These are phyloP conservation scores for Micropterix aruncella DNA, from an alignment of 2,888 invertebrate species.

Conservation along the genomic window DNA sequence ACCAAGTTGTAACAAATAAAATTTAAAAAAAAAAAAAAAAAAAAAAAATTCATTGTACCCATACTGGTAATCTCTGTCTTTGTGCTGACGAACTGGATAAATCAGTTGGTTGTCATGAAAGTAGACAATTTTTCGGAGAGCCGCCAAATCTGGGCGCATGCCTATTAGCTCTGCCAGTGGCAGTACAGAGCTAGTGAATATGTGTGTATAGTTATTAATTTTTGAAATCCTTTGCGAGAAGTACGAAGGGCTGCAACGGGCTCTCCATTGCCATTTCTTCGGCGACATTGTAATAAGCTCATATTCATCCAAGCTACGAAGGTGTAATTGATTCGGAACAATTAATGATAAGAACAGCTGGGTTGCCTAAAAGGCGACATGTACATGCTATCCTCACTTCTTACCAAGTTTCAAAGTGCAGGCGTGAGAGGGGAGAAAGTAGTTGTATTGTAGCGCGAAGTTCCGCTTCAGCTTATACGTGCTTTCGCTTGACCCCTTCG, in stretches of 20 bases:
- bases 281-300: constrained; percentile 43
- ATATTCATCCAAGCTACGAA: too few relatives aligned
- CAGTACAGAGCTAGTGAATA: constrained; percentile 55
- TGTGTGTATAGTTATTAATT: constrained; percentile 30
- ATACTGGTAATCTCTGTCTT: constrained; percentile 59
- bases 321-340: too few relatives aligned
- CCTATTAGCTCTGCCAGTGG: constrained; percentile 57
- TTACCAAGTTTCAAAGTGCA: too few relatives aligned
- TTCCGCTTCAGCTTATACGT: too few relatives aligned
- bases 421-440: too few relatives aligned
- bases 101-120: constrained; percentile 68
- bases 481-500: too few relatives aligned
- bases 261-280: constrained; percentile 70
- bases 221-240: constrained; percentile 44
- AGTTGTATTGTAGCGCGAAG: too few relatives aligned
- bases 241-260: constrained; percentile 50
- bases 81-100: constrained; percentile 50
- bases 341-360: too few relatives aligned
- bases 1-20: too few relatives aligned
- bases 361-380: too few relatives aligned
- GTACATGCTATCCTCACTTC: too few relatives aligned
- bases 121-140: constrained; percentile 49
- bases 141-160: constrained; percentile 44
- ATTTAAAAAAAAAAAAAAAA: too few relatives aligned
- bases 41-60: constrained; percentile 66